Evolutionary conservation across 2,797 vertebrate genomes (phyloP).

Genomic region (Denticeps clupeoides): DNA sequence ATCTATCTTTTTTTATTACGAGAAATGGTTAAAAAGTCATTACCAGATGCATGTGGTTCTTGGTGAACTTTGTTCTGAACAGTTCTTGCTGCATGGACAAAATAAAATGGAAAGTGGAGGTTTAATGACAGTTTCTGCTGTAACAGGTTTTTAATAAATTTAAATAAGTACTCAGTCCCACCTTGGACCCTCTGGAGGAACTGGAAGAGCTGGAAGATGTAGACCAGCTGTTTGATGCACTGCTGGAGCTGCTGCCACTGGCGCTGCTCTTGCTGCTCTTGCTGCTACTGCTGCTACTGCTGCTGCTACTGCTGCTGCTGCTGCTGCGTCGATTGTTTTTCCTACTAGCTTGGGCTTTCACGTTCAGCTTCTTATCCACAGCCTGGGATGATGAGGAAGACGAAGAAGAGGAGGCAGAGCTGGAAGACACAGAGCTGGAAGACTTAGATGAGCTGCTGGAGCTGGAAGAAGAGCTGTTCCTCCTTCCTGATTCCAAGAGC

Average conservation of each 20-base stretch:
- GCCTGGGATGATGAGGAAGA: too few relatives aligned
- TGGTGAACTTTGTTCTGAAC: too few relatives aligned
- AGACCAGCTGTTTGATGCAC: not conserved
- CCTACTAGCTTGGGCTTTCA: slow-evolving; percentile 25
- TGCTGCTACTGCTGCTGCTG: not conserved
- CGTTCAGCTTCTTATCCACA: too few relatives aligned
- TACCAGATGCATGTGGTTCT: slow-evolving; percentile 15
- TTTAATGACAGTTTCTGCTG: too few relatives aligned
- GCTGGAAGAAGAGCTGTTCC: slow-evolving; percentile 34
- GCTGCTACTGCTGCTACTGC: too few relatives aligned
- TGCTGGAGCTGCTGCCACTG: not conserved
- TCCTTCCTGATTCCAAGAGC: slow-evolving; percentile 44
- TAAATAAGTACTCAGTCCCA: not conserved
- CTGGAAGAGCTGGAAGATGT: not conserved
- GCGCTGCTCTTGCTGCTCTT: not conserved
- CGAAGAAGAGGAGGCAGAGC: slow-evolving; percentile 41
- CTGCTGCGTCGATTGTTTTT: not conserved
- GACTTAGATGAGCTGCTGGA: slow-evolving; percentile 40
- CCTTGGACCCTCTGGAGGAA: not conserved
- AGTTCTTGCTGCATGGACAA: slow-evolving; percentile 10
- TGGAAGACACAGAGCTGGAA: slow-evolving; percentile 32
- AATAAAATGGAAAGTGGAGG: not conserved
- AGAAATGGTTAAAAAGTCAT: too few relatives aligned
- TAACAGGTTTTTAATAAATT: too few relatives aligned
- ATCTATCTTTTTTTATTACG: too few relatives aligned